These are phyloP conservation scores for Acrocyrtus sp. DNA, from an alignment of 2,888 invertebrate genomes.

Conservation along the genomic window DNA sequence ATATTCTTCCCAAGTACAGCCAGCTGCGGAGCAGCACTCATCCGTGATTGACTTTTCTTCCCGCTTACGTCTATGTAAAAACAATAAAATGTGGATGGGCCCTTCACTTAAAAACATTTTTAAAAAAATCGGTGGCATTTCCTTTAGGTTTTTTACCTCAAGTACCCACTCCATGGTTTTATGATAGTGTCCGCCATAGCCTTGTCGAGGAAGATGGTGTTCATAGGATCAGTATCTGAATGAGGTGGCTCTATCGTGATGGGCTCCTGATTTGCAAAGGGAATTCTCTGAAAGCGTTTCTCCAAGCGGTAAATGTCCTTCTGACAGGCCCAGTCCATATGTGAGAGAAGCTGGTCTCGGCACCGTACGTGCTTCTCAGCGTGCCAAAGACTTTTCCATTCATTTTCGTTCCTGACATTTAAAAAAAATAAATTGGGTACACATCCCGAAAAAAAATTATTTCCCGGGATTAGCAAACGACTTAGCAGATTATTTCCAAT, in stretches of 20 bases:
- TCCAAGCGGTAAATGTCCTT: slow-evolving; percentile 72
- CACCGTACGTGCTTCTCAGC: slow-evolving; percentile 72
- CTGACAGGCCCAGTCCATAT: slow-evolving; percentile 73
- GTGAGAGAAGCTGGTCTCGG: slow-evolving; percentile 70
- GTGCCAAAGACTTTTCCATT: slow-evolving; percentile 73
- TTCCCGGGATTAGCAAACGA: background rate
- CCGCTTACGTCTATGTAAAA: slow-evolving; percentile 55
- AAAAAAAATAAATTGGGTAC: too few relatives aligned
- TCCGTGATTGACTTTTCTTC: slow-evolving; percentile 69
- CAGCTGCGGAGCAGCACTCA: slow-evolving; percentile 71
- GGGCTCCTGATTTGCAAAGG: background rate
- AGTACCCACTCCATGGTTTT: slow-evolving; percentile 62
- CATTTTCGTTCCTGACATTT: slow-evolving; percentile 71
- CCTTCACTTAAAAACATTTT: background rate
- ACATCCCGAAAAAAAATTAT: background rate
- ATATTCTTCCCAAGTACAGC: slow-evolving; percentile 75
- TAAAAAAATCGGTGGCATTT: background rate
- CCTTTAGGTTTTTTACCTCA: slow-evolving; percentile 57
- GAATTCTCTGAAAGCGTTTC: slow-evolving; percentile 58
- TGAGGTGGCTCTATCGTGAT: background rate
- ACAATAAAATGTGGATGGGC: too few relatives aligned
- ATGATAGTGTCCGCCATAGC: slow-evolving; percentile 58
- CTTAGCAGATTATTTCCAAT: too few relatives aligned
- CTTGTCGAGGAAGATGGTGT: slow-evolving; percentile 58
- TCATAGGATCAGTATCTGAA: slow-evolving; percentile 20